These are phyloP conservation scores for Megaustenia siamemsis DNA, from an alignment of 2,888 invertebrate species.

Conservation along the genomic window DNA sequence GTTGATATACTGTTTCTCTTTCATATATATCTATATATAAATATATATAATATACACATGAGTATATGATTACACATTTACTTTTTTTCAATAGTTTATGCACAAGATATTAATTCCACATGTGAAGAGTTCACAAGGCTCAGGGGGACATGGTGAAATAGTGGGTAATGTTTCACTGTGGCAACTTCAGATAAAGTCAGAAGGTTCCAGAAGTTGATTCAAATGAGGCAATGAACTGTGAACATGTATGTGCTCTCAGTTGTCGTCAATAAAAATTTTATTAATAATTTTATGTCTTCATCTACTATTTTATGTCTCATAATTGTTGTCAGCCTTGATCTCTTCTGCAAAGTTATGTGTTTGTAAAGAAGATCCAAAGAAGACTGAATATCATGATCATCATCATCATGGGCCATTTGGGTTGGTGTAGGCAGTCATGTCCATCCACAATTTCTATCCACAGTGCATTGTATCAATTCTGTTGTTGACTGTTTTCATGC, in stretches of 20 bases:
- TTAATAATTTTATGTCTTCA: neutral
- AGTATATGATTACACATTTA: constrained; percentile 1
- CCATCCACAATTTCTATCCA: no score
- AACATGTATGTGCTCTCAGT: constrained; percentile 6
- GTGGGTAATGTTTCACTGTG: neutral
- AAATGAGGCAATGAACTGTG: neutral
- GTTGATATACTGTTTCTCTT: neutral
- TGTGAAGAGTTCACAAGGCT: neutral
- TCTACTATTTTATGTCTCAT: neutral
- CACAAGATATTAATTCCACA: constrained; percentile 23
- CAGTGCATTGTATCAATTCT: no score
- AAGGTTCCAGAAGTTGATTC: neutral
- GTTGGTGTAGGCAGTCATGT: no score
- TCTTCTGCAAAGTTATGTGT: neutral
- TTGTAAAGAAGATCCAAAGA: no score
- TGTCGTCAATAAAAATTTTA: constrained; percentile 28
- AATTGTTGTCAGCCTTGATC: neutral
- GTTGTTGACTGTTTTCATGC: no score
- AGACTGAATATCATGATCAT: no score
- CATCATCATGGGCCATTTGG: no score
- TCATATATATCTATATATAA: neutral
- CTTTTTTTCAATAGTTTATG: constrained; percentile 5
- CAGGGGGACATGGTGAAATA: neutral
- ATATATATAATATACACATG: constrained; percentile 2
- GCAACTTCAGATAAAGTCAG: neutral